A percentile compares a stretch with the other conserved stretches of the same genome.
These are phyloP conservation scores for Flexamia atlantica DNA, from an alignment of 2,888 invertebrate species.

Conservation along the genomic window DNA sequence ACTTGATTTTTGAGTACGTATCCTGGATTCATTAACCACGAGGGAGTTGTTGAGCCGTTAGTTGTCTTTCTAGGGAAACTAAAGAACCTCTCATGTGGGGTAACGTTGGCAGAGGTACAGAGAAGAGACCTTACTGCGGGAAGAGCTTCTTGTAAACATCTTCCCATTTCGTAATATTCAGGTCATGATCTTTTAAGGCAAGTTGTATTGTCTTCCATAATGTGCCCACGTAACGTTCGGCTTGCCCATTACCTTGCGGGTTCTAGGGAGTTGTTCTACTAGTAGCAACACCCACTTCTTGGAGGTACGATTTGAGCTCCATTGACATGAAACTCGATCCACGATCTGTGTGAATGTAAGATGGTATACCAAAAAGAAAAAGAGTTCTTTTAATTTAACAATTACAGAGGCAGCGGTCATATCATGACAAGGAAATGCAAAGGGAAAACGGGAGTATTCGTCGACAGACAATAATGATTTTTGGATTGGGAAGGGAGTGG, in stretches of 20 bases:
- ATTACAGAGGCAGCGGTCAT: slow-evolving; percentile 58
- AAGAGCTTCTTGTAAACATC: neutral
- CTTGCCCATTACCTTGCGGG: slow-evolving; percentile 40
- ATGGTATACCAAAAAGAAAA: neutral
- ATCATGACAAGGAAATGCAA: slow-evolving; percentile 64
- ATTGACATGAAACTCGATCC: slow-evolving; percentile 11
- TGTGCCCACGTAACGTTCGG: slow-evolving; percentile 12
- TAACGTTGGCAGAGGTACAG: neutral
- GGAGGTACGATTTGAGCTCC: slow-evolving; percentile 1
- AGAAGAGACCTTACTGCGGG: neutral
- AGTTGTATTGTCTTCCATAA: neutral
- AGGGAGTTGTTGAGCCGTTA: neutral
- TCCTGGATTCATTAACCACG: neutral
- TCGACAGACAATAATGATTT: neutral
- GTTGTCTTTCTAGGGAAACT: neutral
- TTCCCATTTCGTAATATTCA: neutral
- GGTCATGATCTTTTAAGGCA: neutral
- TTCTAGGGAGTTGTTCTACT: slow-evolving; percentile 41
- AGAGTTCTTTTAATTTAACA: slow-evolving; percentile 26
- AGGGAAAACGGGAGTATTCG: slow-evolving; percentile 41
- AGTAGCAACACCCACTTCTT: neutral
- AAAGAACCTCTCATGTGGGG: neutral
- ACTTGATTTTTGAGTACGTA: no score
- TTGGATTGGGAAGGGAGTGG: neutral
- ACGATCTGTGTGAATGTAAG: slow-evolving; percentile 6